A percentile compares a stretch with the other conserved stretches of the same genome.
Evolutionary conservation across 2,113 vertebrate genomes (phyloP).

Genomic region (Collichthys lucidus): DNA sequence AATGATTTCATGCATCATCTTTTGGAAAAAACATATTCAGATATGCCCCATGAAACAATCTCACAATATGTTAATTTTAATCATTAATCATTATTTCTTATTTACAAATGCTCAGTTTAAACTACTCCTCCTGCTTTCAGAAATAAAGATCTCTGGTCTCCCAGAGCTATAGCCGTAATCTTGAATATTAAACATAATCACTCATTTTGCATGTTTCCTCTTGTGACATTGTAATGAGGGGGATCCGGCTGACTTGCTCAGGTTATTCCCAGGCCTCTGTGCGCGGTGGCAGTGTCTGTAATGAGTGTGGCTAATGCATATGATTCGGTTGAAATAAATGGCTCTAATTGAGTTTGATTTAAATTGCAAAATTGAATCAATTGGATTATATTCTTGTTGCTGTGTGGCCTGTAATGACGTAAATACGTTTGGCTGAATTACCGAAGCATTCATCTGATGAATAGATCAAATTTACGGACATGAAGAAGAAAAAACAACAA

Average conservation of each 20-base stretch:
- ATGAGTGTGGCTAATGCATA: conserved; percentile 44
- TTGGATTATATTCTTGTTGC: conserved; percentile 26
- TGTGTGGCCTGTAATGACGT: conserved; percentile 14
- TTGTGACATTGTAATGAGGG: conserved; percentile 9
- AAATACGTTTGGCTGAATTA: conserved; percentile 7
- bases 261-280: not conserved
- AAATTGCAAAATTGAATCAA: conserved; percentile 41
- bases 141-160: conserved; percentile 25
- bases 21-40: conserved; percentile 44
- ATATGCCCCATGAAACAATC: conserved; percentile 33
- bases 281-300: conserved; percentile 5
- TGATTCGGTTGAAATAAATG: conserved; percentile 34
- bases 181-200: conserved; percentile 43
- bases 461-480: conserved; percentile 11
- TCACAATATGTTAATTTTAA: conserved; percentile 35
- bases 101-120: conserved; percentile 28
- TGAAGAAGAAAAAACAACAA: not conserved
- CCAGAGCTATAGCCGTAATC: not conserved
- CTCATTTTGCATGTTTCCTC: conserved; percentile 47
- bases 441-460: conserved; percentile 10
- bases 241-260: conserved; percentile 13
- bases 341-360: conserved; percentile 43
- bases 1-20: conserved; percentile 44
- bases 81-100: conserved; percentile 10
- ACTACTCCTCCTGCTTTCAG: not conserved